Conservation (phyloP, 2,888 invertebrate genomes). For the Yponomeuta plumbellus region DNA sequence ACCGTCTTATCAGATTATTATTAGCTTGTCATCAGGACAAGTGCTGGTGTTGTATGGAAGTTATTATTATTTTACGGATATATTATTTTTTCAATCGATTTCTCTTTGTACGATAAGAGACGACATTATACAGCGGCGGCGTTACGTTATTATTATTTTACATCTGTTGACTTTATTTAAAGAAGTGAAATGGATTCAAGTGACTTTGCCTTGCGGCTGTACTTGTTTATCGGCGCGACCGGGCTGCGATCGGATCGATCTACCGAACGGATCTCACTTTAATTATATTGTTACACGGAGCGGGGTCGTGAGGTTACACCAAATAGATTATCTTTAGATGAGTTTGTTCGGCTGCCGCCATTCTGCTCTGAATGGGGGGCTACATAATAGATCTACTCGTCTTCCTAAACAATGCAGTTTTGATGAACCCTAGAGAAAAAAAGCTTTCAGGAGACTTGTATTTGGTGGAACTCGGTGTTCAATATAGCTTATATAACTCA, state of each 20-base stretch:
- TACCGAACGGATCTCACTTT: constrained; percentile 57
- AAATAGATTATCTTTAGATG: constrained; percentile 73
- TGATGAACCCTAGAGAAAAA: not conserved
- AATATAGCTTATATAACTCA: too few species aligned
- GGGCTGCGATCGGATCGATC: constrained; percentile 33
- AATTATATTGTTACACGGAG: constrained; percentile 72
- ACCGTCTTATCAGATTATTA: too few species aligned
- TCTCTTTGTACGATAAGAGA: too few species aligned
- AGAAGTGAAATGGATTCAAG: not conserved
- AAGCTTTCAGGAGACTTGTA: not conserved
- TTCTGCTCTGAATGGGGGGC: constrained; percentile 30
- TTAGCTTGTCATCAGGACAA: too few species aligned
- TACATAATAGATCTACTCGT: constrained; percentile 18
- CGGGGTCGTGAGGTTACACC: constrained; percentile 72
- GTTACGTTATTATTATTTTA: too few species aligned
- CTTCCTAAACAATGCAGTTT: not conserved
- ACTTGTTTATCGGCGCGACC: constrained; percentile 2
- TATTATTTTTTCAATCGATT: too few species aligned
- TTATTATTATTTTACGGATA: too few species aligned
- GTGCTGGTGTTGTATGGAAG: too few species aligned
- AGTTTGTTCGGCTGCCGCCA: constrained; percentile 53
- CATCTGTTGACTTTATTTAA: not conserved
- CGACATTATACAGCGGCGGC: too few species aligned
- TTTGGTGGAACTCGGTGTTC: too few species aligned
- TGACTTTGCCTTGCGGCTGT: not conserved